A percentile compares a stretch with the other conserved stretches of the same genome.
Conservation (phyloP, 1,140 invertebrate species). For the Megathymus violae region DNA sequence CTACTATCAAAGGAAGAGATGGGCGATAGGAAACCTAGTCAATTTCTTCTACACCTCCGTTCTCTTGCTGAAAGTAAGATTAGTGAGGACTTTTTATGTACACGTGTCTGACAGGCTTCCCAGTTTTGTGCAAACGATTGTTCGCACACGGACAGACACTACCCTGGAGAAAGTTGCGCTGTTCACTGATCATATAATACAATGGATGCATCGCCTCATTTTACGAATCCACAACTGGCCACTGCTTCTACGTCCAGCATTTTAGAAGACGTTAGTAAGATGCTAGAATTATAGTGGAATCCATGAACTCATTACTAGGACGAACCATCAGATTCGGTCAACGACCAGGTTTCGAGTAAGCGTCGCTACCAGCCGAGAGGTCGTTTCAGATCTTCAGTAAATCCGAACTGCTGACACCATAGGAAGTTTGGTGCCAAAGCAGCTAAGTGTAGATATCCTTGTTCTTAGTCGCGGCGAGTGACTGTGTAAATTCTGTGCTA, state of each 20-base stretch:
- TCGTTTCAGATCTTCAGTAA: too few species aligned
- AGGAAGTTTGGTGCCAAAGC: too few species aligned
- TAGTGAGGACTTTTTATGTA: background rate
- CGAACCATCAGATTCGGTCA: too few species aligned
- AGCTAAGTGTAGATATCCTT: too few species aligned
- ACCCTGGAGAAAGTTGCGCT: background rate
- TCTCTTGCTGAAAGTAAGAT: background rate
- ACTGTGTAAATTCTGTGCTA: too few species aligned
- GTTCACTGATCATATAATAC: background rate
- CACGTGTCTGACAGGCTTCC: background rate
- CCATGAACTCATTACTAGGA: too few species aligned
- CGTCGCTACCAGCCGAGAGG: too few species aligned
- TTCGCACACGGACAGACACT: background rate
- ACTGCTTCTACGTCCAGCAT: background rate
- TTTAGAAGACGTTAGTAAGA: too few species aligned
- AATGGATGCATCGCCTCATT: background rate
- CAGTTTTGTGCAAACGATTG: background rate
- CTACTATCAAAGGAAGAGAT: background rate
- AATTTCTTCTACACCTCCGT: conserved; percentile 1
- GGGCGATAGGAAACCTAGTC: background rate
- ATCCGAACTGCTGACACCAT: too few species aligned
- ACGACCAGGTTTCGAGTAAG: too few species aligned
- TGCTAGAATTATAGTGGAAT: too few species aligned
- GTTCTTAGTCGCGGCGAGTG: too few species aligned
- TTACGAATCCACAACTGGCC: background rate